These are phyloP conservation scores for Paramormyrops hopkinsi DNA, from an alignment of 2,797 vertebrate species.

Conservation along the genomic window DNA sequence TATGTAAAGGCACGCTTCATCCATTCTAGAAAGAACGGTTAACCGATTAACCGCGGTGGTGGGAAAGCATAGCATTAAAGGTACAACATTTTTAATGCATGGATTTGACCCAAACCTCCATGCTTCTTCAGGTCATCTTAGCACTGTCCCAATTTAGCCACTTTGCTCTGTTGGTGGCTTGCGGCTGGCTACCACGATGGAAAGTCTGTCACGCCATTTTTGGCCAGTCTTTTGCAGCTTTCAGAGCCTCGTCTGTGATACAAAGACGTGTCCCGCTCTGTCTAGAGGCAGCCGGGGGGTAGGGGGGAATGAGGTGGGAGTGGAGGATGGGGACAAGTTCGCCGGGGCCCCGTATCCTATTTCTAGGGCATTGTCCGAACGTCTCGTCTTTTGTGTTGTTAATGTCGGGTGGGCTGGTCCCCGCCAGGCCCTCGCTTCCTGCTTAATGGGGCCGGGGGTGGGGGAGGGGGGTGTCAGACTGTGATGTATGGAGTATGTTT, in stretches of 20 bases:
- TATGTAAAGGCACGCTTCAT: not conserved
- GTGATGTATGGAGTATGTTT: slow-evolving; percentile 81
- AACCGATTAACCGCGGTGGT: not conserved
- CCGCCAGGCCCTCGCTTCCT: slow-evolving; percentile 35
- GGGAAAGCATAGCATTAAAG: not conserved
- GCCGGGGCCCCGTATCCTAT: slow-evolving; percentile 11
- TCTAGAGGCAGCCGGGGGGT: slow-evolving; percentile 28
- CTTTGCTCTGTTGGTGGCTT: not conserved
- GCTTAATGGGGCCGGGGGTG: slow-evolving; percentile 50
- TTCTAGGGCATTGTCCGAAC: slow-evolving; percentile 27
- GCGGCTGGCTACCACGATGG: not conserved
- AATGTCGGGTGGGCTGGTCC: slow-evolving; percentile 34
- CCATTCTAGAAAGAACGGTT: not conserved
- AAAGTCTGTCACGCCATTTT: not conserved
- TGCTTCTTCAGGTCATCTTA: not conserved
- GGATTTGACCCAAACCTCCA: not conserved
- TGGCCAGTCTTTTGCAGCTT: not conserved
- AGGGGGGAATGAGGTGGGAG: slow-evolving; percentile 18
- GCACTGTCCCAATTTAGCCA: not conserved
- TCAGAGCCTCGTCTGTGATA: not conserved
- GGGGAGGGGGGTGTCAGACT: slow-evolving; percentile 52
- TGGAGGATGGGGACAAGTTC: slow-evolving; percentile 17
- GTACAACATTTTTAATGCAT: slow-evolving; percentile 1
- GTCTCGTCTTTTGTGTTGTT: slow-evolving; percentile 28
- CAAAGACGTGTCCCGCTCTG: not conserved